These are phyloP conservation scores for Zosterops pallidus DNA, from an alignment of 2,113 vertebrate genomes.

Conservation along the genomic window DNA sequence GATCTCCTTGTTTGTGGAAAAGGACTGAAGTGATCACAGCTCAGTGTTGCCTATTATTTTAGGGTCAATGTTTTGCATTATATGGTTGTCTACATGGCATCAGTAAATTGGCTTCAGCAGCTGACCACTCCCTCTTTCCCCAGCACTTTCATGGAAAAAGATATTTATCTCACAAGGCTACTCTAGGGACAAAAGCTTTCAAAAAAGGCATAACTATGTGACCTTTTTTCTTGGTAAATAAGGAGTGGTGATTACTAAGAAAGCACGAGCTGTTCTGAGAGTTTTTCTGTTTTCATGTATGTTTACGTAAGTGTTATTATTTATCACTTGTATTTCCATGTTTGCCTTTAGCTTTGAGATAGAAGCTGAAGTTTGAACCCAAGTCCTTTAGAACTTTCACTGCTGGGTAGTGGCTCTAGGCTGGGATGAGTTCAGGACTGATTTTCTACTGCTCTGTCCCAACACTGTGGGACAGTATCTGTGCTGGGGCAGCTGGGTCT, in stretches of 20 bases:
- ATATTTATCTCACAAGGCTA: background rate
- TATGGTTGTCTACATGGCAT: background rate
- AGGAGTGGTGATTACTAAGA: slow-evolving; percentile 35
- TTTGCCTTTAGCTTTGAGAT: background rate
- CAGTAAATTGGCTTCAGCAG: background rate
- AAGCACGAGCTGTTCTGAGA: slow-evolving; percentile 38
- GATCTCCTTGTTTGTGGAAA: background rate
- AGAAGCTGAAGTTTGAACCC: background rate
- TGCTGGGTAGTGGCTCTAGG: background rate
- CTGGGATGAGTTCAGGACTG: background rate
- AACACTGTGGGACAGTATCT: background rate
- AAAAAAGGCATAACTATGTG: background rate
- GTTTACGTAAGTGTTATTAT: background rate
- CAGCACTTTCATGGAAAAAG: background rate
- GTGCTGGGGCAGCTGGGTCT: background rate
- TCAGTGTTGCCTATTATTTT: background rate
- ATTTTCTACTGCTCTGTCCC: background rate
- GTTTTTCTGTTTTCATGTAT: background rate
- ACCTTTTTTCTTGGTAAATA: slow-evolving; percentile 46
- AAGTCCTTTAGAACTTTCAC: background rate
- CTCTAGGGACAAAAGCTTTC: slow-evolving; percentile 26
- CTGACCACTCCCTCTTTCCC: background rate
- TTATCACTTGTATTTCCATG: background rate
- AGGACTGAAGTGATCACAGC: background rate
- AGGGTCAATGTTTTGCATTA: background rate